Base-by-base conservation (phyloP, 2,113 vertebrate genomes). In the Agapornis roseicollis region DNA sequence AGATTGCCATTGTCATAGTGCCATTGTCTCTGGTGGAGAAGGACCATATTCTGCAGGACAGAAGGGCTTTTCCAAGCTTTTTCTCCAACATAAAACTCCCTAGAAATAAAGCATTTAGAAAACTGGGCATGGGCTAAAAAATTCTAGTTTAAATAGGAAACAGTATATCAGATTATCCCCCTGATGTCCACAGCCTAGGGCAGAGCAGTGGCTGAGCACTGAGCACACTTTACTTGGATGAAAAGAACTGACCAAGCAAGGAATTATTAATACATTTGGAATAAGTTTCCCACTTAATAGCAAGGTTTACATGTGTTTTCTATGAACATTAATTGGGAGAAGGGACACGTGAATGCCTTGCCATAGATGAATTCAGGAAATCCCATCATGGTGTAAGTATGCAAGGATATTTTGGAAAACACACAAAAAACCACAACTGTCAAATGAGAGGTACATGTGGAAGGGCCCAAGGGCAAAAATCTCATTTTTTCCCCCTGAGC, bases 351-450 rank as follows among this genome's bases (percentile, higher is more conserved):
- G 8, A 93, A 85, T 89, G 47, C 29, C 56, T 88, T 93, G 55
- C 71, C 50, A 73, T 53, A 72, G 77, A 90, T 86, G 8, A 96
- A 97, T 93, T 93, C 72, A 96, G 58, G n/a, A 92, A 94, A 74
- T 61, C 29, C 53, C 66, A 80, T 93, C 61, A 60, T 56, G 18
- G 69, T 91, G 94, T 96, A 96, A 95, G 94, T 96, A 96, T 85
- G 60, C 55, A 94, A 95, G 78, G 24, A n/a, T 94, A 88, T 95
- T 96, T 96, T 91, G 60, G 93, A 95, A 95, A 96, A 78, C 23
- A 74, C 23, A 64, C 16, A 64, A 37, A 56, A 76, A 90, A 28
- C 2, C 0, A 17, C 42, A 46, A 3, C 17, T 68, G 29, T 72
- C 68, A 86, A 94, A 94, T 55, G 19, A 70, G 88, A 93, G 41